These are phyloP conservation scores for Dinoponera quadriceps DNA, from an alignment of 1,140 invertebrate genomes.

Conservation along the genomic window DNA sequence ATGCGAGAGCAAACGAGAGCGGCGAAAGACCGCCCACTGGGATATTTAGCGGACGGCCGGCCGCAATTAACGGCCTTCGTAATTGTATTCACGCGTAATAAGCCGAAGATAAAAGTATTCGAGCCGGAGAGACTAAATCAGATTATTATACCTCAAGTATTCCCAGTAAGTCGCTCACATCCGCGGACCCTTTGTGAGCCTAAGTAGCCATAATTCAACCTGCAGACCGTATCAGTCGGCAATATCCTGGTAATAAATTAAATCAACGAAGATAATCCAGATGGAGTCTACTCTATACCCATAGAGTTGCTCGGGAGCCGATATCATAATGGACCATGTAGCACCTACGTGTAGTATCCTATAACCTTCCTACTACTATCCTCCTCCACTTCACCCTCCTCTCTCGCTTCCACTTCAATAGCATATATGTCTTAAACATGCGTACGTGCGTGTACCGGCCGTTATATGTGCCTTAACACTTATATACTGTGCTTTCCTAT, in stretches of 20 bases:
- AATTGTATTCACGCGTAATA: conserved; percentile 60
- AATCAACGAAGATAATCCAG: conserved; percentile 83
- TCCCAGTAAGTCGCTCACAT: conserved; percentile 68
- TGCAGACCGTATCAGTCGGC: conserved; percentile 75
- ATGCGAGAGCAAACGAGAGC: background rate
- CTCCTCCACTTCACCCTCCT: background rate
- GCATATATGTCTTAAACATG: conserved; percentile 3
- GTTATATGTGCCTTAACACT: too few species aligned
- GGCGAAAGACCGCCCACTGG: background rate
- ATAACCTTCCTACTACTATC: conserved; percentile 16
- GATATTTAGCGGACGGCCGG: background rate
- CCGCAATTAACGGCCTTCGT: conserved; percentile 37
- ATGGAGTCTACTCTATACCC: conserved; percentile 77
- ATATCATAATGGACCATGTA: conserved; percentile 77
- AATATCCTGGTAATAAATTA: conserved; percentile 83
- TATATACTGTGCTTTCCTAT: too few species aligned
- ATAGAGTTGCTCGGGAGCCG: conserved; percentile 73
- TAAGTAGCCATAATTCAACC: conserved; percentile 78
- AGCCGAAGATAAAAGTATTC: conserved; percentile 66
- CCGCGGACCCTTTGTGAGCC: conserved; percentile 68
- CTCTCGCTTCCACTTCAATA: background rate
- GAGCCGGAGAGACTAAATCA: conserved; percentile 56
- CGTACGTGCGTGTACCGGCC: background rate
- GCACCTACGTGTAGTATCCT: conserved; percentile 29
- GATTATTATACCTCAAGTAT: conserved; percentile 71